Evolutionary conservation across 1,140 invertebrate genomes (phyloP), one percentile per base, ranked within the genome.

Genomic region (Augochlora pura): DNA sequence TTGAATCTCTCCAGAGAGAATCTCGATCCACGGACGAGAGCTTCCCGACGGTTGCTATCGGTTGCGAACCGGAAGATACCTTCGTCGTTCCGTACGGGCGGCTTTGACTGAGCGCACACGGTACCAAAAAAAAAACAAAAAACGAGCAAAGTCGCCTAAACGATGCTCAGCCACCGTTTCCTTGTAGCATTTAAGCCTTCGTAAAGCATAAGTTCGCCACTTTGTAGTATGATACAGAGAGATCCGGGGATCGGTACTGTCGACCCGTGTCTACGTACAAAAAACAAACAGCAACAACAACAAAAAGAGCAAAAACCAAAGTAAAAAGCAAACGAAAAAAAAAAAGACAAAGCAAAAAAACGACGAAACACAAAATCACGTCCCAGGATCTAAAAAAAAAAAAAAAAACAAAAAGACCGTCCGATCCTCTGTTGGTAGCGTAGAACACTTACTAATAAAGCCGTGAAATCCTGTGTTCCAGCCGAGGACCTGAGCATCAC

Each of bases 401-500:
- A 3, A 12, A 46, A 46, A 2, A 46, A 46, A 10, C 8, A 46
- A 54, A 54, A 27, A 52, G 77, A 80, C 60, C 59, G 49, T 68
- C 66, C 63, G 72, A 79, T 64, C 39, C 60, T 54, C 23, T n/a
- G 54, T 57, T 38, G 60, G 67, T 67, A 59, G 39, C 52, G 32
- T n/a, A n/a, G 69, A 52, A 57, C 74, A 77, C 57, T 52, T 79
- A 71, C 80, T 82, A 91, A 91, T 91, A 90, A 91, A 89, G 85
- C 79, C 85, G 88, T 75, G 74, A 67, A 88, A 86, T 85, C 83
- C 60, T 92, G 87, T 93, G 92, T 93, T 93, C 92, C 89, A 93
- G 93, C 93, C 81, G 94, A 94, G 92, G 95, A 95, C 94, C 94
- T 96, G 90, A 95, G 95, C 93, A 95, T 95, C 93, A 95, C 94